These are phyloP conservation scores for Rutpela maculata DNA, from an alignment of 2,888 invertebrate species.

Conservation along the genomic window DNA sequence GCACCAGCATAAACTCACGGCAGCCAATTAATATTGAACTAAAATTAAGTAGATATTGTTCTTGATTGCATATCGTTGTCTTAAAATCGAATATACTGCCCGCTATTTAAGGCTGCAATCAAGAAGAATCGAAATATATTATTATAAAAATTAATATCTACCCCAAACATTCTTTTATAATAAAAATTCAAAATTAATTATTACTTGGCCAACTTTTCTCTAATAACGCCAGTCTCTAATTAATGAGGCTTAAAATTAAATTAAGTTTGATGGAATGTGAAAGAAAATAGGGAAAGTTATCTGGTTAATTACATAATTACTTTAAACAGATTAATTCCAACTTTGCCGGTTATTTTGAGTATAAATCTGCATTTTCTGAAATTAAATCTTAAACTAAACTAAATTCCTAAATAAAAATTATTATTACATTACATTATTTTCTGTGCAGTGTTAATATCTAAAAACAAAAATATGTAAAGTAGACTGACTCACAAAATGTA, in stretches of 20 bases:
- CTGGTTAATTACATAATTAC: slow-evolving; percentile 35
- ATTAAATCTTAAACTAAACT: too few relatives aligned
- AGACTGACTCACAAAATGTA: too few relatives aligned
- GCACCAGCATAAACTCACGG: not conserved
- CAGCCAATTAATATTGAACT: not conserved
- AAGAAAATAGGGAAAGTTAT: slow-evolving; percentile 38
- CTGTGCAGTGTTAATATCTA: not conserved
- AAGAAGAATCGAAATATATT: not conserved
- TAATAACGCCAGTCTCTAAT: slow-evolving; percentile 28
- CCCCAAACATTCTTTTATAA: not conserved
- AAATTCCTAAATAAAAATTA: not conserved
- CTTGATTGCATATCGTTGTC: not conserved
- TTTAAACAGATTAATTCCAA: slow-evolving; percentile 36
- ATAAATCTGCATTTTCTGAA: slow-evolving; percentile 26
- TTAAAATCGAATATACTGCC: not conserved
- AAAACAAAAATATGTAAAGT: too few relatives aligned
- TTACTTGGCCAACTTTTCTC: slow-evolving; percentile 30
- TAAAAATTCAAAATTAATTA: slow-evolving; percentile 21
- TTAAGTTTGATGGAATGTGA: slow-evolving; percentile 33
- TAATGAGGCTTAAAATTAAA: slow-evolving; percentile 37
- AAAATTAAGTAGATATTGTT: not conserved
- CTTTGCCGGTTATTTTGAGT: slow-evolving; percentile 27
- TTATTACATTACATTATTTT: not conserved
- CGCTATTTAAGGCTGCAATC: not conserved
- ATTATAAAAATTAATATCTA: not conserved